Evolutionary conservation across 37 sponge, comb jelly and placozoan genomes (phyloP).

Genomic region (Ephydatia muelleri): DNA sequence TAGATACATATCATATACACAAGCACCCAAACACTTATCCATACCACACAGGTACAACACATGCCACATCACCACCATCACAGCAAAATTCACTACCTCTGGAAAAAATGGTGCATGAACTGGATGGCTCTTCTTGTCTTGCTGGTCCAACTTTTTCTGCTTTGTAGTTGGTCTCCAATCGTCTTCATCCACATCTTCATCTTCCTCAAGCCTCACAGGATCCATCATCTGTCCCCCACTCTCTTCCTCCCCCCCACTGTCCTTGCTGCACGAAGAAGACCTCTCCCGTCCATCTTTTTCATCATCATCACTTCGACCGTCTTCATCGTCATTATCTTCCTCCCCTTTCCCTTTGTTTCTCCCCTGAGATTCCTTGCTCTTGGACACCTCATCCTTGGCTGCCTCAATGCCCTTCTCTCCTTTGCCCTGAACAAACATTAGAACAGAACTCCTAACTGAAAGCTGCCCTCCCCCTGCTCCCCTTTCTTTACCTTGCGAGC

Average conservation of each 20-base stretch:
- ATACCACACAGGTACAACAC: background rate
- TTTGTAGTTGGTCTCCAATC: conserved; percentile 83
- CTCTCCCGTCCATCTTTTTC: conserved; percentile 32
- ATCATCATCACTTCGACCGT: conserved; percentile 18
- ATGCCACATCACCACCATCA: no score
- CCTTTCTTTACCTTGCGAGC: background rate
- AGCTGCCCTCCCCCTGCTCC: background rate
- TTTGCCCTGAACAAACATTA: no score
- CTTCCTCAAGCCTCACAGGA: conserved; percentile 3
- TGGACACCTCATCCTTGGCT: no score
- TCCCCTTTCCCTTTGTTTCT: conserved; percentile 20
- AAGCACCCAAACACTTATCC: no score
- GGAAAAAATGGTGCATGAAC: conserved; percentile 90
- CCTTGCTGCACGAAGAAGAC: conserved; percentile 23
- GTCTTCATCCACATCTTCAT: conserved; percentile 73
- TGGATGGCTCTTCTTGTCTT: conserved; percentile 51
- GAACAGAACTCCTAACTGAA: background rate
- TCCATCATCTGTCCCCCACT: no score
- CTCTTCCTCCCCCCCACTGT: no score
- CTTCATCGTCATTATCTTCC: conserved; percentile 33
- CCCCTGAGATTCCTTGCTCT: background rate
- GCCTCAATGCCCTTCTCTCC: no score
- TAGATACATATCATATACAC: no score
- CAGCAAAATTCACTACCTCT: conserved; percentile 29
- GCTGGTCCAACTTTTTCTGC: conserved; percentile 39